A percentile compares a stretch with the other conserved stretches of the same genome.
phyloP scores from a whole-genome alignment of 2,113 vertebrate genomes.

The Mesocricetus auratus region DNA sequence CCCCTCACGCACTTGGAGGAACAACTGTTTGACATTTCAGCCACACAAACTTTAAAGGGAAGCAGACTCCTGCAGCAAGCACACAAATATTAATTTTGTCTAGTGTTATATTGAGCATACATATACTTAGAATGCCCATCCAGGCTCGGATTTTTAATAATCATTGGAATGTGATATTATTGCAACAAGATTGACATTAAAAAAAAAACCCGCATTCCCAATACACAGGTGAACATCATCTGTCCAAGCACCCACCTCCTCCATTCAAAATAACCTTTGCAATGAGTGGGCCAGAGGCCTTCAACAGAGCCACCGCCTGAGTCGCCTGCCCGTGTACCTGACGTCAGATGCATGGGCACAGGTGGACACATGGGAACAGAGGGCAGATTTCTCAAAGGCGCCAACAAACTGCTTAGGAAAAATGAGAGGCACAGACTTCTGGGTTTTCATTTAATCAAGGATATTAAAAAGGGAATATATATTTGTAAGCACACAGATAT shows the following conservation, averaged over 20 bases:
- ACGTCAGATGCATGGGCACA: neutral
- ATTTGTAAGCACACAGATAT: neutral
- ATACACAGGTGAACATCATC: neutral
- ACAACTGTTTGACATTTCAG: neutral
- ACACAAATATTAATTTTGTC: neutral
- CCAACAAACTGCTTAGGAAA: neutral
- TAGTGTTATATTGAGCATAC: neutral
- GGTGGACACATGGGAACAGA: neutral
- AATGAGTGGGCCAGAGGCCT: neutral
- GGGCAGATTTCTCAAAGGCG: neutral
- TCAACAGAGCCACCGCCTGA: neutral
- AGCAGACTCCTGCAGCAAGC: neutral
- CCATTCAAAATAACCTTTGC: neutral
- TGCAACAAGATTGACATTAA: neutral
- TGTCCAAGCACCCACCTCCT: slow-evolving; percentile 35
- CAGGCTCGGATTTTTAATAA: slow-evolving; percentile 60
- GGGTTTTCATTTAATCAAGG: slow-evolving; percentile 47
- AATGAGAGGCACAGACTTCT: neutral
- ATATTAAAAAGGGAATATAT: neutral
- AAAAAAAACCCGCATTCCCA: neutral
- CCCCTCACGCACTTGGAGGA: neutral
- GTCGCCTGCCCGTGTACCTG: neutral
- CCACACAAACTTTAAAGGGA: slow-evolving; percentile 9
- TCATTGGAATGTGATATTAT: neutral
- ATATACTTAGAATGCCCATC: slow-evolving; percentile 39